A percentile compares a stretch with the other conserved stretches of the same genome.
phyloP scores from a whole-genome alignment of 2,113 vertebrate species.

The Corythoichthys intestinalis region DNA sequence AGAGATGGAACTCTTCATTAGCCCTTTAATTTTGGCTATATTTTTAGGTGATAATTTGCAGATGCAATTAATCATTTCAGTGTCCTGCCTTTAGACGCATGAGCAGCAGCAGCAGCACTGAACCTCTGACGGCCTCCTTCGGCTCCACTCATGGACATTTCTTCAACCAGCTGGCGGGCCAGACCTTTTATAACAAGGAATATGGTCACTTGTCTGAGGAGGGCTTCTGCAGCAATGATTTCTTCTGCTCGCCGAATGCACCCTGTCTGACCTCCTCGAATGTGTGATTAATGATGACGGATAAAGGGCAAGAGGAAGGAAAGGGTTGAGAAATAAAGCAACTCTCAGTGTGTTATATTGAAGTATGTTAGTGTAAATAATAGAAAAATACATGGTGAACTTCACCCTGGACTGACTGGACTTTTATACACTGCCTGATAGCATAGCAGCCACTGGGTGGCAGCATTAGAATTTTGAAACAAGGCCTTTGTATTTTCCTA shows the following conservation, averaged over 20 bases:
- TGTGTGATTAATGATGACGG: conserved; percentile 50
- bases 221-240: conserved; percentile 61
- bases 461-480: conserved; percentile 56
- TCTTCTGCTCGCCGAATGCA: conserved; percentile 65
- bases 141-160: conserved; percentile 50
- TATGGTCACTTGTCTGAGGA: conserved; percentile 85
- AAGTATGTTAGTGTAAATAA: conserved; percentile 10
- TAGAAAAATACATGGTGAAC: neutral
- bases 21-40: too few relatives aligned
- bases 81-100: conserved; percentile 55
- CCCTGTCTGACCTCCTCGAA: conserved; percentile 60
- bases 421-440: conserved; percentile 42
- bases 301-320: neutral
- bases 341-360: conserved; percentile 12
- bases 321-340: neutral
- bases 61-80: neutral
- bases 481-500: conserved; percentile 53
- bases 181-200: conserved; percentile 96
- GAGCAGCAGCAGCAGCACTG: conserved; percentile 69
- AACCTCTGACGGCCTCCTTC: conserved; percentile 62
- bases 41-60: too few relatives aligned
- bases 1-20: too few relatives aligned
- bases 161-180: conserved; percentile 78
- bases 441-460: conserved; percentile 73
- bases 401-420: conserved; percentile 31